Evolutionary conservation across 2,113 vertebrate genomes (phyloP).

Genomic region (Platycercus adscitus): DNA sequence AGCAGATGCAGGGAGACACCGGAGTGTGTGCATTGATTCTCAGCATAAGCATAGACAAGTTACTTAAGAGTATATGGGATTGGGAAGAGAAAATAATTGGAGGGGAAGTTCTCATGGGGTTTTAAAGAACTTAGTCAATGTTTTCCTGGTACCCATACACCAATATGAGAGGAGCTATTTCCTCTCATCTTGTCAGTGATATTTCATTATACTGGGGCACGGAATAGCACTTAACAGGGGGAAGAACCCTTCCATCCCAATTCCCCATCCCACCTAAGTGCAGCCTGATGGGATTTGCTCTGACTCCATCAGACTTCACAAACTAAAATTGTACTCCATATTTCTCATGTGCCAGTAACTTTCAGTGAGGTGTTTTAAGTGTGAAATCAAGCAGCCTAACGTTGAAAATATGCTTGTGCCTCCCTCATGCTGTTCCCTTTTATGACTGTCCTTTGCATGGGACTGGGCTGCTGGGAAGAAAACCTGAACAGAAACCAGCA

Average conservation of each 20-base stretch:
- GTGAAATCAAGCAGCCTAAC: not conserved
- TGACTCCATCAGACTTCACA: not conserved
- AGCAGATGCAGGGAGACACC: not conserved
- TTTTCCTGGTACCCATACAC: not conserved
- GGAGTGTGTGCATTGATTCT: not conserved
- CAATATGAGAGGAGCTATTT: not conserved
- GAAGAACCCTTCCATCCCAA: not conserved
- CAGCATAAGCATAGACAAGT: not conserved
- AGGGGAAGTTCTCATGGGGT: not conserved
- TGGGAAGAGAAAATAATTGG: not conserved
- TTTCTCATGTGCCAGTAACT: not conserved
- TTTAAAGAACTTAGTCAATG: not conserved
- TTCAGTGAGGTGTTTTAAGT: not conserved
- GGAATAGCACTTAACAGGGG: not conserved
- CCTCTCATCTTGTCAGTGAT: not conserved
- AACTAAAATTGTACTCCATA: not conserved
- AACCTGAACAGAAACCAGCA: not conserved
- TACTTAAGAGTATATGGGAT: accelerated
- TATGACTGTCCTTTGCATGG: accelerated
- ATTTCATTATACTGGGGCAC: not conserved
- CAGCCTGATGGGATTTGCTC: not conserved
- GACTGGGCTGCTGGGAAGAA: not conserved
- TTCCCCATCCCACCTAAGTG: not conserved
- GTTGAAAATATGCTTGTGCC: not conserved
- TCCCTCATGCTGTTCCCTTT: not conserved